phyloP scores from a whole-genome alignment of 2,797 vertebrate species.

The Syngnathus acus region DNA sequence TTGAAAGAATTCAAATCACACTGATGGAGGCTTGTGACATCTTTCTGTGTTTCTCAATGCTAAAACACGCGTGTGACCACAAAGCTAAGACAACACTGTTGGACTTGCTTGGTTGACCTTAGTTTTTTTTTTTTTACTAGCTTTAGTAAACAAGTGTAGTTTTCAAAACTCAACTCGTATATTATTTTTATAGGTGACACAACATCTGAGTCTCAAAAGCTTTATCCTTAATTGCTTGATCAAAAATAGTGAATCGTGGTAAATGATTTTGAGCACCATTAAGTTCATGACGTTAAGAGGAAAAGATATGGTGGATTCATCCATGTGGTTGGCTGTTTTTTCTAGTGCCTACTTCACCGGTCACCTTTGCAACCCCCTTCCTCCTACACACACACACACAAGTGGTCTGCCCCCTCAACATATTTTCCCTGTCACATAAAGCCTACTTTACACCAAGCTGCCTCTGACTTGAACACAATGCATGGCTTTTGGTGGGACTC shows the following conservation, averaged over 20 bases:
- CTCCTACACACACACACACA: neutral
- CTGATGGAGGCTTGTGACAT: conserved; percentile 18
- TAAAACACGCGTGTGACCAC: conserved; percentile 12
- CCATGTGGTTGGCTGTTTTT: neutral
- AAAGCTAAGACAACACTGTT: neutral
- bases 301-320: neutral
- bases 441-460: conserved; percentile 62
- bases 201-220: neutral
- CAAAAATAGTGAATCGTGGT: neutral
- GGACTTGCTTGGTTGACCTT: neutral
- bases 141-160: conserved; percentile 15
- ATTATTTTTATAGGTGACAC: neutral
- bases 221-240: neutral
- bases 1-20: neutral
- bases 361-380: conserved; percentile 9
- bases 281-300: neutral
- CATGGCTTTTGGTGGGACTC: conserved; percentile 49
- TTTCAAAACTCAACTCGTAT: neutral
- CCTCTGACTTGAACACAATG: conserved; percentile 54
- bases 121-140: conserved; percentile 1
- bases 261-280: neutral
- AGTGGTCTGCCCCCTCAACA: neutral
- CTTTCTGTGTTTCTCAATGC: conserved; percentile 23
- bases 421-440: conserved; percentile 30
- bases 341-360: conserved; percentile 37